These are phyloP conservation scores for Cordilura impudica DNA, from an alignment of 2,888 invertebrate genomes.

Conservation along the genomic window DNA sequence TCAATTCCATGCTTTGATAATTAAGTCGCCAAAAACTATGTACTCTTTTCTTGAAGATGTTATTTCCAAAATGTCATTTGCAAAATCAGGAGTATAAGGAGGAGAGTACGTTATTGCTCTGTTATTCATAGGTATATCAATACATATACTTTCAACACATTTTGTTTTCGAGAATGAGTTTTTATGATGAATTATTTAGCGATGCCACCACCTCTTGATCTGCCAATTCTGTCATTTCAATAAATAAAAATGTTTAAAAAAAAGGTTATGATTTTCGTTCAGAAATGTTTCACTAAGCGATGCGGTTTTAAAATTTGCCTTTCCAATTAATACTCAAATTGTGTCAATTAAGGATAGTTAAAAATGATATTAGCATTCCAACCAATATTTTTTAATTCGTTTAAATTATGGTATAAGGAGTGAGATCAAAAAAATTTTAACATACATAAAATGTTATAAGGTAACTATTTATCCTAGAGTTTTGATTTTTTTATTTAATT, in stretches of 20 bases:
- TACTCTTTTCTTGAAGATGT: background rate
- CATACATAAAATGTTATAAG: too few relatives aligned
- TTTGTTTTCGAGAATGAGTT: background rate
- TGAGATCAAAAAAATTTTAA: too few relatives aligned
- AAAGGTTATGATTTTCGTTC: background rate
- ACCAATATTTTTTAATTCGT: background rate
- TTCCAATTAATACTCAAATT: background rate
- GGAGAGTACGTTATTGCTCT: background rate
- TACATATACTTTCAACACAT: background rate
- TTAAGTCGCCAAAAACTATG: background rate
- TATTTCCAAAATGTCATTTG: background rate
- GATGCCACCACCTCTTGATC: background rate
- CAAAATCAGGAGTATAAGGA: background rate
- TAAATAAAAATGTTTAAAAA: background rate
- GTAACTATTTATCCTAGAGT: too few relatives aligned
- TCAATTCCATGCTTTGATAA: background rate
- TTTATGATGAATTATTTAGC: background rate
- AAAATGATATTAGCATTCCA: background rate
- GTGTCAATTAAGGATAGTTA: background rate
- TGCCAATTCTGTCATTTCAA: background rate
- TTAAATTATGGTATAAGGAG: background rate
- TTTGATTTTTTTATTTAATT: too few relatives aligned
- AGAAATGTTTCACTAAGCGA: constrained; percentile 1
- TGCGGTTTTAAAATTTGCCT: background rate
- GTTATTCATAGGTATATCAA: background rate